Percentiles rank a stretch among this genome's conserved stretches.
Conservation (phyloP, 23 tunicate species). For the Styela plicata region DNA sequence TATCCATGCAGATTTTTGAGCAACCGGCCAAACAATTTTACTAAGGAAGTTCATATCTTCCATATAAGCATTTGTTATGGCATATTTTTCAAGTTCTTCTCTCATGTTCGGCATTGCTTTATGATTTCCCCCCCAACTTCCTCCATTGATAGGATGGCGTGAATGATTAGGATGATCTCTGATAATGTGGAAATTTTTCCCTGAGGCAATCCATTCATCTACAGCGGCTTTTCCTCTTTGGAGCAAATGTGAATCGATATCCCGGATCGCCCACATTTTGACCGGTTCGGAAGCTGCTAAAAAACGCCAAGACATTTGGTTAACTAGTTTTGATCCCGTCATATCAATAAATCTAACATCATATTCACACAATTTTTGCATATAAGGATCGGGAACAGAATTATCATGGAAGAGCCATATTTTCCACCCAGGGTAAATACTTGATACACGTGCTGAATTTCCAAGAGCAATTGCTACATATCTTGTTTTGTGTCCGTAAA, state of each 20-base stretch:
- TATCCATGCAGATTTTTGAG: constrained; percentile 7
- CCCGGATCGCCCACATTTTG: constrained; percentile 1
- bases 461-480: neutral
- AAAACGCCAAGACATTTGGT: constrained; percentile 26
- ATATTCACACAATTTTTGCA: neutral
- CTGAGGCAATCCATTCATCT: constrained; percentile 14
- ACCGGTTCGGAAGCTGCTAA: constrained; percentile 18
- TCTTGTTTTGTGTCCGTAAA: constrained; percentile 3
- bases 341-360: neutral
- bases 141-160: neutral
- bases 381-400: neutral
- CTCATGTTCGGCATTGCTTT: constrained; percentile 16
- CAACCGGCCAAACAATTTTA: constrained; percentile 6
- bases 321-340: neutral
- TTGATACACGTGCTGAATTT: neutral
- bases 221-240: constrained; percentile 17
- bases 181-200: constrained; percentile 15
- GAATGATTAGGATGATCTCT: constrained; percentile 26
- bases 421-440: constrained; percentile 7
- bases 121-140: constrained; percentile 15
- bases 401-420: neutral
- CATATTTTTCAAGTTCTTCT: neutral
- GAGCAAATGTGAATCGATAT: constrained; percentile 7
- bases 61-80: neutral
- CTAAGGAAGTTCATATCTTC: constrained; percentile 6